Base-by-base conservation (phyloP, 2,888 invertebrate genomes). In the Cactoblastis cactorum region DNA sequence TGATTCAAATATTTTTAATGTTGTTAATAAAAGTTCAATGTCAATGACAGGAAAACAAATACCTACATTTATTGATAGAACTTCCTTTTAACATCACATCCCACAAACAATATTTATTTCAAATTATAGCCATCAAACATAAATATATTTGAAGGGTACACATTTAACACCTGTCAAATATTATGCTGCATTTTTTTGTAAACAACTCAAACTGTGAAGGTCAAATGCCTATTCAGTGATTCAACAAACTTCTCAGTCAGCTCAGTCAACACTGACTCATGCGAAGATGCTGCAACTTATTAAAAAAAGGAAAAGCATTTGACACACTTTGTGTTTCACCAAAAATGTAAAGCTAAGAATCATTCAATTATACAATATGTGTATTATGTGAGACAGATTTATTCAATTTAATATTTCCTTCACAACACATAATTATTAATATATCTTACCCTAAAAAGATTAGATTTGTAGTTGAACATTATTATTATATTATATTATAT, bases 201-300 rank as follows among this genome's bases (percentile, higher is more conserved):
- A 34, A n/a, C 3, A 1, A 22, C 35, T 8, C n/a, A 22, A 35
- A 15, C 64, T 46, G 24, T 61, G 60, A 72, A 77, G 75, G 74
- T 68, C 63, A 67, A 67, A 74, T 74, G 53, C 47, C 54, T 57
- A 45, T 58, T 48, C 59, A 55, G 61, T 80, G 78, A 83, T 61
- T 79, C 78, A 76, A 63, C 51, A 61, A n/a, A n/a, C n/a, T n/a
- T n/a, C n/a, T n/a, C n/a, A n/a, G n/a, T n/a, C 55, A 64, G 61
- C 70, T 81, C 77, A 79, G 80, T 69, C 57, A 60, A 12, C 39
- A 4, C 45, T 80, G 78, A 81, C 58, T 81, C 77, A 81, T 50
- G 52, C 19, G 45, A 9, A 58, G 49, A 61, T 59, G 63, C 61
- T 60, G 60, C 65, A 57, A 56, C 56, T n/a, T 43, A 12, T 4